Conservation (phyloP, 1,140 invertebrate genomes). For the Sycobia sp. region DNA sequence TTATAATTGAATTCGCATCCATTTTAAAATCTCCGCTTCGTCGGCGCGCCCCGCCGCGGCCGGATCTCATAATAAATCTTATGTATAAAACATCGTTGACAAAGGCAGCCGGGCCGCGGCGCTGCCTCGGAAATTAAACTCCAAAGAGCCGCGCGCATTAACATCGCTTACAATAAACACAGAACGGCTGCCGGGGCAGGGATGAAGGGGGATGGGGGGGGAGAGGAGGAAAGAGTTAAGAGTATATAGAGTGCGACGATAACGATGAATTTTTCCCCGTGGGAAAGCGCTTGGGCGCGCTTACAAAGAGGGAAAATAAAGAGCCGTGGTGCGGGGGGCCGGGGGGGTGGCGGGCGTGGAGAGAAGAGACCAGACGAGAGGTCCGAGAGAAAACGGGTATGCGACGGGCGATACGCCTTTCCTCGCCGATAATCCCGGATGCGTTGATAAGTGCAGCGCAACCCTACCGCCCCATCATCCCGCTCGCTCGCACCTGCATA, state of each 20-base stretch:
- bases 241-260: neutral
- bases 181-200: too few species aligned
- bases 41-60: too few species aligned
- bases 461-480: too few species aligned
- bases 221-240: too few species aligned
- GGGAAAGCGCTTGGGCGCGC: constrained; percentile 10
- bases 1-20: too few species aligned
- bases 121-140: neutral
- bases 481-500: neutral
- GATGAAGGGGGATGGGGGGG: too few species aligned
- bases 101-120: too few species aligned
- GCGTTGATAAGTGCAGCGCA: constrained; percentile 10
- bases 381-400: too few species aligned
- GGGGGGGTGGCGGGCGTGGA: neutral
- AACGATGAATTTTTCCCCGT: constrained; percentile 24
- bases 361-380: constrained; percentile 5
- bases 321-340: neutral
- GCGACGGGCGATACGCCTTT: too few species aligned
- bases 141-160: neutral
- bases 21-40: too few species aligned
- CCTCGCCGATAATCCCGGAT: constrained; percentile 6
- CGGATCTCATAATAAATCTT: too few species aligned
- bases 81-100: too few species aligned
- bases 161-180: neutral
- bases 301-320: constrained; percentile 4